Conservation (phyloP, 2,888 invertebrate genomes). For the Steromphala cineraria region DNA sequence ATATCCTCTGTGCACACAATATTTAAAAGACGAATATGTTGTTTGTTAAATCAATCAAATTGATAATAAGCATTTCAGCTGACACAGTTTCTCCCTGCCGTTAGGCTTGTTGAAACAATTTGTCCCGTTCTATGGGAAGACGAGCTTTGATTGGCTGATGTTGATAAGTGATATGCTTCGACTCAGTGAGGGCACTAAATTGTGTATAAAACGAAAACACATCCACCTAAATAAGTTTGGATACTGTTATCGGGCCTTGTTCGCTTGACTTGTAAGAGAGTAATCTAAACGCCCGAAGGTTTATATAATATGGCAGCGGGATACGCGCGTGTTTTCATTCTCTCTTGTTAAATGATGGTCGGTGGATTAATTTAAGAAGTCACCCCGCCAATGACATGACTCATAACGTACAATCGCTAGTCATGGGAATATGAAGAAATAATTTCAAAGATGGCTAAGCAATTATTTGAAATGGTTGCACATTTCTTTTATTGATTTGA, state of each 20-base stretch:
- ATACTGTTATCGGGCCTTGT: neutral
- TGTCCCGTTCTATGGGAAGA: slow-evolving; percentile 55
- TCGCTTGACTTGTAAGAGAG: neutral
- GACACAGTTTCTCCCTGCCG: slow-evolving; percentile 41
- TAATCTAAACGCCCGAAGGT: slow-evolving; percentile 9
- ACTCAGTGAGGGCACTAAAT: slow-evolving; percentile 28
- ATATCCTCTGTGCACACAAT: slow-evolving; percentile 21
- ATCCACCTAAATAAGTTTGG: slow-evolving; percentile 17
- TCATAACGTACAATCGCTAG: neutral
- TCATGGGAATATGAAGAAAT: too few species aligned
- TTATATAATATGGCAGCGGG: neutral
- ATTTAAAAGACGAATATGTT: neutral
- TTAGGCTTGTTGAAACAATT: slow-evolving; percentile 58
- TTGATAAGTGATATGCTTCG: slow-evolving; percentile 58
- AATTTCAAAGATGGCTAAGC: too few species aligned
- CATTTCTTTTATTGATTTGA: too few species aligned
- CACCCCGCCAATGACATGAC: neutral
- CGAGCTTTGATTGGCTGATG: slow-evolving; percentile 63
- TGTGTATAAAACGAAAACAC: slow-evolving; percentile 9
- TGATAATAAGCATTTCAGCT: neutral
- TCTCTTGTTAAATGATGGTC: too few species aligned
- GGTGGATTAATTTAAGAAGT: neutral
- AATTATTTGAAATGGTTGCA: too few species aligned
- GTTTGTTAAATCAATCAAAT: neutral
- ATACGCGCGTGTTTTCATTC: neutral